phyloP scores from a whole-genome alignment of 2,888 invertebrate genomes.

The Noctuana brunneofusca region DNA sequence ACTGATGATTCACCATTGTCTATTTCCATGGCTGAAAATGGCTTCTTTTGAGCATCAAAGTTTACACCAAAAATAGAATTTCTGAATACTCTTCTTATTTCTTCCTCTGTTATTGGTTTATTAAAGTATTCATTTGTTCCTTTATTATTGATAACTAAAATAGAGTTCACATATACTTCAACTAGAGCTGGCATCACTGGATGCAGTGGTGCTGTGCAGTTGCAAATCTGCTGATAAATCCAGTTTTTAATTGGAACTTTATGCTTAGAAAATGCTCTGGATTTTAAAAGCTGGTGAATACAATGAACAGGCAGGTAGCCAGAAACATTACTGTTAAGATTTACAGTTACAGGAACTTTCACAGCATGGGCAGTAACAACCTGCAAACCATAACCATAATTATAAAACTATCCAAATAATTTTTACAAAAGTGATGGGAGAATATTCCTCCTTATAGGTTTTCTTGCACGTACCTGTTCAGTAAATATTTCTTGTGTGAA shows the following conservation, averaged over 20 bases:
- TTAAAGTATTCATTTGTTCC: conserved; percentile 91
- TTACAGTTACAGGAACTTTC: conserved; percentile 96
- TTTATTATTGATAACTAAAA: conserved; percentile 87
- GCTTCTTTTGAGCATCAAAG: conserved; percentile 83
- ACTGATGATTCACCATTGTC: conserved; percentile 79
- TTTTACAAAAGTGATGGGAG: neutral
- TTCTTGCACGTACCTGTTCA: conserved; percentile 86
- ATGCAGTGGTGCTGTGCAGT: conserved; percentile 94
- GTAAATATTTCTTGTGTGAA: conserved; percentile 98
- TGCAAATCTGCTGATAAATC: conserved; percentile 97
- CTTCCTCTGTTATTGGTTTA: conserved; percentile 94
- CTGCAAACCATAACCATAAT: conserved; percentile 53
- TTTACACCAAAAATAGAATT: conserved; percentile 90
- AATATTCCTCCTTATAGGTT: neutral
- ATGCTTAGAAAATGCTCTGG: conserved; percentile 96
- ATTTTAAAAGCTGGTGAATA: conserved; percentile 96
- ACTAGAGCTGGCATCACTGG: conserved; percentile 95
- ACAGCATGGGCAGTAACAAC: conserved; percentile 97
- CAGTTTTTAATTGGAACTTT: conserved; percentile 98
- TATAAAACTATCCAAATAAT: neutral
- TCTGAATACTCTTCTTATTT: conserved; percentile 92
- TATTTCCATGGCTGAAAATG: conserved; percentile 78
- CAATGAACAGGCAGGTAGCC: conserved; percentile 98
- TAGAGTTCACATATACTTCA: conserved; percentile 97
- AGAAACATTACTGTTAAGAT: conserved; percentile 92